Conservation (phyloP, 2,888 invertebrate species). For the Clitarchus hookeri region DNA sequence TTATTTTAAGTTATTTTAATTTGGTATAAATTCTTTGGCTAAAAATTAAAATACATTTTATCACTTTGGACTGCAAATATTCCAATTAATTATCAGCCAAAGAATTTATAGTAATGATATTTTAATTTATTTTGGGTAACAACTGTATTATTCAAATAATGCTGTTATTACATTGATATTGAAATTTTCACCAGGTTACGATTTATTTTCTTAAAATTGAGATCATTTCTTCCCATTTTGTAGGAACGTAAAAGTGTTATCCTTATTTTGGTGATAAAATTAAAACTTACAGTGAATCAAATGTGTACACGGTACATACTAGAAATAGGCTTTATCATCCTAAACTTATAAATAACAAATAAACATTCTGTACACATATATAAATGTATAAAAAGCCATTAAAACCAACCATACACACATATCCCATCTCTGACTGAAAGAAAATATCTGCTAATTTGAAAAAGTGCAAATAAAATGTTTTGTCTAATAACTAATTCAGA, state of each 20-base stretch:
- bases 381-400: background rate
- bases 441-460: background rate
- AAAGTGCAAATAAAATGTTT: background rate
- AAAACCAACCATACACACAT: background rate
- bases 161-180: slow-evolving; percentile 27
- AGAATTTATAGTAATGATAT: background rate
- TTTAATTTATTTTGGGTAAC: background rate
- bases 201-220: slow-evolving; percentile 19
- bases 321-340: slow-evolving; percentile 29
- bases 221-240: slow-evolving; percentile 30
- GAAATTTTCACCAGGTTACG: background rate
- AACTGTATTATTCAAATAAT: background rate
- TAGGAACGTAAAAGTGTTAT: slow-evolving; percentile 32
- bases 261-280: slow-evolving; percentile 21
- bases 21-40: background rate
- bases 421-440: background rate
- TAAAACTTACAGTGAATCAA: slow-evolving; percentile 24
- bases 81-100: background rate
- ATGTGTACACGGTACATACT: slow-evolving; percentile 40
- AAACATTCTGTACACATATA: slow-evolving; percentile 10
- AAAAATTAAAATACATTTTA: background rate
- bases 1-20: background rate
- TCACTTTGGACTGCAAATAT: background rate
- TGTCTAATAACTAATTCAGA: background rate
- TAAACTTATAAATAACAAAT: slow-evolving; percentile 9